These are phyloP conservation scores for Camponotus vicinus DNA, from an alignment of 1,140 invertebrate genomes.

Conservation along the genomic window DNA sequence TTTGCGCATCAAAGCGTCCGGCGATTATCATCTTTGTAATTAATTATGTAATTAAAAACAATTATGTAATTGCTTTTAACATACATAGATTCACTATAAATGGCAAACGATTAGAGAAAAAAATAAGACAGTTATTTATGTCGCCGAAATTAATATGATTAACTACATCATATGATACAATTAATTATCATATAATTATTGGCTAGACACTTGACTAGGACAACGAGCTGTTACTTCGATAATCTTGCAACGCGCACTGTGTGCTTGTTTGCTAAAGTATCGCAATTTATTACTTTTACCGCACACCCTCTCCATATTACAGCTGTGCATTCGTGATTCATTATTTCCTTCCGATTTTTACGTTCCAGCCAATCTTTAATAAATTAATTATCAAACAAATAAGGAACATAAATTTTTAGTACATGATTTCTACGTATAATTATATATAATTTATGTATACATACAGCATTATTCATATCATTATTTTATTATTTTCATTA, in stretches of 20 bases:
- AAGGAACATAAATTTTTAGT: neutral
- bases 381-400: neutral
- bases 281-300: conserved; percentile 49
- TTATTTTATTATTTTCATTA: too few species aligned
- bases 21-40: neutral
- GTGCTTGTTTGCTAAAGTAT: conserved; percentile 32
- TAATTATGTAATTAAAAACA: too few species aligned
- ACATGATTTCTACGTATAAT: neutral
- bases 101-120: neutral
- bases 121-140: neutral
- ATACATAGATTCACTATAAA: neutral
- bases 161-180: neutral
- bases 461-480: neutral
- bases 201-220: neutral
- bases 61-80: too few species aligned
- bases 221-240: conserved; percentile 21
- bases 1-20: neutral
- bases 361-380: neutral
- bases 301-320: conserved; percentile 28
- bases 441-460: neutral
- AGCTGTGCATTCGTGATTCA: conserved; percentile 9
- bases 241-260: conserved; percentile 53
- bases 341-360: conserved; percentile 43
- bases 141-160: neutral
- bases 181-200: neutral